A percentile compares a stretch with the other conserved stretches of the same genome.
These are phyloP conservation scores for Gonatopus flavifemur DNA, from an alignment of 1,140 invertebrate species.

Conservation along the genomic window DNA sequence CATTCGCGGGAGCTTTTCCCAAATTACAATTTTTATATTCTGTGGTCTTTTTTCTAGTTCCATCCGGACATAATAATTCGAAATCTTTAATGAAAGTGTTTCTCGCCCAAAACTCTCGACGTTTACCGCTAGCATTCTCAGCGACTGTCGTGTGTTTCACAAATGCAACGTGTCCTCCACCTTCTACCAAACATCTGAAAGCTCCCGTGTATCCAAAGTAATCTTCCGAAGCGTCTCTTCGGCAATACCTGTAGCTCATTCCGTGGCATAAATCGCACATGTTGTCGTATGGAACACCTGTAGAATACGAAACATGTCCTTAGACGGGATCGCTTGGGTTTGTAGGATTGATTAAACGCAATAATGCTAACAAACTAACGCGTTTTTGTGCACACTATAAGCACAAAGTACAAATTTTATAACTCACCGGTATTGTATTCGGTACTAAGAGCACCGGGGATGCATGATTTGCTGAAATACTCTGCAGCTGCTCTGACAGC, in stretches of 20 bases:
- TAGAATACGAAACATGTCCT: not conserved
- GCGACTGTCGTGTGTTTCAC: slow-evolving; percentile 89
- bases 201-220: slow-evolving; percentile 86
- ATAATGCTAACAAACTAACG: too few species aligned
- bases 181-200: slow-evolving; percentile 91
- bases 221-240: slow-evolving; percentile 82
- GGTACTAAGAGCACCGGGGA: slow-evolving; percentile 83
- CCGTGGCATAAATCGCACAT: slow-evolving; percentile 95
- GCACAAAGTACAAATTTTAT: too few species aligned
- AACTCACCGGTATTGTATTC: slow-evolving; percentile 71
- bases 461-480: slow-evolving; percentile 90
- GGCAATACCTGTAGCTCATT: slow-evolving; percentile 77
- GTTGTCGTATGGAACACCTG: slow-evolving; percentile 79
- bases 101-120: slow-evolving; percentile 89
- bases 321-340: too few species aligned
- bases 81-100: slow-evolving; percentile 91
- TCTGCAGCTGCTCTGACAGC: slow-evolving; percentile 85
- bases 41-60: slow-evolving; percentile 74
- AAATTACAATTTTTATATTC: slow-evolving; percentile 87
- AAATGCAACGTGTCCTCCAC: slow-evolving; percentile 93
- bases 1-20: slow-evolving; percentile 88
- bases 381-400: too few species aligned
- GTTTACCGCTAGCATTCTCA: slow-evolving; percentile 88
- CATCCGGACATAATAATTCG: slow-evolving; percentile 91
- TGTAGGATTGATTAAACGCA: too few species aligned